Percentiles rank a stretch among this genome's conserved stretches.
Conservation (phyloP, 2,888 invertebrate genomes). For the Lepidocyrtinus sp. region DNA sequence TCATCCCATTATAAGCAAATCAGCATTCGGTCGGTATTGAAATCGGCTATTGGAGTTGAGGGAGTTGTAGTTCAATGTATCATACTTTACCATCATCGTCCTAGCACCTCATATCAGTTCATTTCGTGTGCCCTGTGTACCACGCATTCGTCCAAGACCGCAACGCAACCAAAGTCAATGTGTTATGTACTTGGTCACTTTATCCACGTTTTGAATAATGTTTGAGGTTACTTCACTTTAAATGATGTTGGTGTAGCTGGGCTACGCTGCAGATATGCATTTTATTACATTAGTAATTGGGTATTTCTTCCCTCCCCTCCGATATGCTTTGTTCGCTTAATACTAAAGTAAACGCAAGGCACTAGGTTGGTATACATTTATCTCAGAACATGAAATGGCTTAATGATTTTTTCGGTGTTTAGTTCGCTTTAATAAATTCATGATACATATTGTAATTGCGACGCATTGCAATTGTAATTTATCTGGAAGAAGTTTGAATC, state of each 20-base stretch:
- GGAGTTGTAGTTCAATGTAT: conserved; percentile 8
- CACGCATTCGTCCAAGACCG: background rate
- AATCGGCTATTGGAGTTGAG: background rate
- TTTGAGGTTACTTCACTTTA: conserved; percentile 3
- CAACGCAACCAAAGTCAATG: background rate
- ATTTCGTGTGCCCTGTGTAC: background rate
- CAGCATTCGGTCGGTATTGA: background rate
- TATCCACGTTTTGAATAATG: conserved; percentile 10
- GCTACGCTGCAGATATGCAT: conserved; percentile 1
- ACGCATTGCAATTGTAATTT: no score
- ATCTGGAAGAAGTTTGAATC: no score
- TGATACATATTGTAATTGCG: no score
- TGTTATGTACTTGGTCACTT: conserved; percentile 5
- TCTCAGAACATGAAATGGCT: no score
- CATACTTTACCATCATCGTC: background rate
- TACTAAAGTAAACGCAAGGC: no score
- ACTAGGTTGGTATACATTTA: no score
- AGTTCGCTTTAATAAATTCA: no score
- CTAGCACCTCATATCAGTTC: background rate
- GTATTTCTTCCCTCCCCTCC: background rate
- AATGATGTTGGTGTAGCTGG: background rate
- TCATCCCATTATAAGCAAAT: background rate
- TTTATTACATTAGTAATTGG: conserved; percentile 5
- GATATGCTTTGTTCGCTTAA: background rate
- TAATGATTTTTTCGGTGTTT: no score